Evolutionary conservation across 2,888 invertebrate species (phyloP).

Genomic region (Mythimna loreyi): DNA sequence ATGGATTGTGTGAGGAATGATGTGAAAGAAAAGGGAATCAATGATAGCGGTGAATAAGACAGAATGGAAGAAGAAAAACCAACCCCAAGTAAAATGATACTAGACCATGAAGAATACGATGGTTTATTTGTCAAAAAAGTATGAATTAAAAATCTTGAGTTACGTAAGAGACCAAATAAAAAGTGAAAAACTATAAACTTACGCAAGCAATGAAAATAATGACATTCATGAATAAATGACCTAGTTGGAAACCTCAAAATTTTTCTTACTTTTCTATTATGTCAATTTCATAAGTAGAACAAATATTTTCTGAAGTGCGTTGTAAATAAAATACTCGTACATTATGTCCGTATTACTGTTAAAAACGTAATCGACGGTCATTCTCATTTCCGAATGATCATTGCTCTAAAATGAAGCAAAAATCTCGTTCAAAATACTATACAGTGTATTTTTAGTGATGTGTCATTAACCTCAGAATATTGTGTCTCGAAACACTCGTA

Average conservation of each 20-base stretch:
- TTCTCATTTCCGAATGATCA: slow-evolving; percentile 34
- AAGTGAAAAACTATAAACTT: background rate
- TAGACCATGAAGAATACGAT: no score
- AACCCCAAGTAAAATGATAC: no score
- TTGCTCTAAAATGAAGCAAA: slow-evolving; percentile 48
- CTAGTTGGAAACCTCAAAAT: background rate
- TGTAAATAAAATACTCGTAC: background rate
- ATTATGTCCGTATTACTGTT: slow-evolving; percentile 19
- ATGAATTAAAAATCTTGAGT: no score
- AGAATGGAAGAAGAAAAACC: no score
- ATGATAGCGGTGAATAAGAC: no score
- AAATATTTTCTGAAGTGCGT: background rate
- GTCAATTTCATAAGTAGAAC: slow-evolving; percentile 8
- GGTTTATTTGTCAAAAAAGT: no score
- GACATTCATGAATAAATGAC: background rate
- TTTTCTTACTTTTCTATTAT: background rate
- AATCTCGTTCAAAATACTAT: slow-evolving; percentile 43
- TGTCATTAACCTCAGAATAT: slow-evolving; percentile 59
- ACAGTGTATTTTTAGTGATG: slow-evolving; percentile 59
- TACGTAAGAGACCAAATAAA: background rate
- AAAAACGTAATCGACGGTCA: slow-evolving; percentile 30
- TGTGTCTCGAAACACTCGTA: slow-evolving; percentile 41
- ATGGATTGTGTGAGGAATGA: no score
- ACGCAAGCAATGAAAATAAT: background rate
- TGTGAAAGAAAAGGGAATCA: no score